Conservation (phyloP, 2,888 invertebrate genomes). For the Cheilosia scutellata region DNA sequence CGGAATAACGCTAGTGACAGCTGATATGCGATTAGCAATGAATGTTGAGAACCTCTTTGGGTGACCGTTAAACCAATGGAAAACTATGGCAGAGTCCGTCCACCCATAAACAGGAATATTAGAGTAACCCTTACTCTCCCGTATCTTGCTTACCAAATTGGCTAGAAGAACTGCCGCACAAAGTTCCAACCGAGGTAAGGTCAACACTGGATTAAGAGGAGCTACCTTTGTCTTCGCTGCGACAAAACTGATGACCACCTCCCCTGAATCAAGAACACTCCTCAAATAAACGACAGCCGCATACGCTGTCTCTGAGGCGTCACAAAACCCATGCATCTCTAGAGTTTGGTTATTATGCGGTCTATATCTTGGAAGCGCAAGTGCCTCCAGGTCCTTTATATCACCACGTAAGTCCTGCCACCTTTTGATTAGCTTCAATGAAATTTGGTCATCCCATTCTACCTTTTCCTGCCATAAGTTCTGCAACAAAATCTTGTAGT, state of each 20-base stretch:
- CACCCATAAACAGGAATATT: conserved; percentile 25
- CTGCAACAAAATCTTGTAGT: conserved; percentile 17
- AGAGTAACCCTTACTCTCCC: not conserved
- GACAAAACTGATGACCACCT: conserved; percentile 3
- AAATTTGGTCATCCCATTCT: not conserved
- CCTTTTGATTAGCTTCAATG: not conserved
- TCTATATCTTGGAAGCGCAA: conserved; percentile 3
- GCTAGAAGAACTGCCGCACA: conserved; percentile 26
- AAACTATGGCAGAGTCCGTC: conserved; percentile 27
- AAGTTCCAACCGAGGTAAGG: conserved; percentile 10
- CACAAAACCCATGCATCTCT: conserved; percentile 36
- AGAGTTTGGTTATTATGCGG: not conserved
- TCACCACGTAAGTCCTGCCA: conserved; percentile 12
- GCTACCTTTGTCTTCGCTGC: conserved; percentile 23
- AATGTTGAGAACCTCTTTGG: conserved; percentile 7
- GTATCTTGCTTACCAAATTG: not conserved
- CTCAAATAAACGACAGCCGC: not conserved
- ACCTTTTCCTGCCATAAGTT: conserved; percentile 4
- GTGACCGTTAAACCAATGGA: conserved; percentile 37
- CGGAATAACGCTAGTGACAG: too few species aligned
- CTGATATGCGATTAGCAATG: too few species aligned
- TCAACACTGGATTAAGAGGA: not conserved
- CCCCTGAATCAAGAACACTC: too few species aligned
- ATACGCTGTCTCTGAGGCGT: not conserved
- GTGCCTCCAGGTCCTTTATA: conserved; percentile 3